Percentiles rank a stretch among this genome's conserved stretches.
phyloP scores from a whole-genome alignment of 1,140 invertebrate genomes.

The Theocolax elegans region DNA sequence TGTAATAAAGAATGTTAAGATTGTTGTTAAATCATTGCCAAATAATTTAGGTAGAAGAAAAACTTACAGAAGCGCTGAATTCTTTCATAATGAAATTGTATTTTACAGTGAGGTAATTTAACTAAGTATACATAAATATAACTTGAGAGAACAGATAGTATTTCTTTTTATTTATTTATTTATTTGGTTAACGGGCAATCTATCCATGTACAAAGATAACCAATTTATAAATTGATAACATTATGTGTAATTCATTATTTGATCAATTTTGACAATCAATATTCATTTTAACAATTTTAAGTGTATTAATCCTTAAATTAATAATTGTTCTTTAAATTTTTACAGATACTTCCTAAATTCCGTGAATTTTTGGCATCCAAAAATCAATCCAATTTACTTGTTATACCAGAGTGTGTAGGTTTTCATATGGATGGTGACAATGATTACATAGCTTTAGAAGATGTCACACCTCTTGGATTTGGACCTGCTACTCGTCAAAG shows the following conservation, averaged over 20 bases:
- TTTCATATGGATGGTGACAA: conserved; percentile 71
- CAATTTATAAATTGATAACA: too few species aligned
- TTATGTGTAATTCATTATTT: too few species aligned
- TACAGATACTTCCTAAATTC: conserved; percentile 57
- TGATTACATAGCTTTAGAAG: conserved; percentile 76
- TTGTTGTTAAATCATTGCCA: conserved; percentile 75
- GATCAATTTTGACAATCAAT: too few species aligned
- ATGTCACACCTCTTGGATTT: conserved; percentile 70
- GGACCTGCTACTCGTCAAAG: conserved; percentile 64
- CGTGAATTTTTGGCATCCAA: conserved; percentile 53
- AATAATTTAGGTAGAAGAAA: conserved; percentile 71
- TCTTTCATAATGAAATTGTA: conserved; percentile 76
- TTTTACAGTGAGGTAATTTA: conserved; percentile 72
- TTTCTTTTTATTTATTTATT: too few species aligned
- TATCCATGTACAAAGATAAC: too few species aligned
- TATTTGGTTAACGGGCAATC: too few species aligned
- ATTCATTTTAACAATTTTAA: too few species aligned
- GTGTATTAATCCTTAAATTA: neutral
- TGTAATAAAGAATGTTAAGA: conserved; percentile 56
- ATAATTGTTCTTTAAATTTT: conserved; percentile 11
- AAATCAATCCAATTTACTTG: conserved; percentile 45
- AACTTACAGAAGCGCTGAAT: conserved; percentile 73
- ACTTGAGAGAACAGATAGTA: too few species aligned
- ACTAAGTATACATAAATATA: too few species aligned
- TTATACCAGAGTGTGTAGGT: conserved; percentile 66